Base-by-base conservation (phyloP, 2,113 vertebrate genomes). In the Ochotona curzoniae region DNA sequence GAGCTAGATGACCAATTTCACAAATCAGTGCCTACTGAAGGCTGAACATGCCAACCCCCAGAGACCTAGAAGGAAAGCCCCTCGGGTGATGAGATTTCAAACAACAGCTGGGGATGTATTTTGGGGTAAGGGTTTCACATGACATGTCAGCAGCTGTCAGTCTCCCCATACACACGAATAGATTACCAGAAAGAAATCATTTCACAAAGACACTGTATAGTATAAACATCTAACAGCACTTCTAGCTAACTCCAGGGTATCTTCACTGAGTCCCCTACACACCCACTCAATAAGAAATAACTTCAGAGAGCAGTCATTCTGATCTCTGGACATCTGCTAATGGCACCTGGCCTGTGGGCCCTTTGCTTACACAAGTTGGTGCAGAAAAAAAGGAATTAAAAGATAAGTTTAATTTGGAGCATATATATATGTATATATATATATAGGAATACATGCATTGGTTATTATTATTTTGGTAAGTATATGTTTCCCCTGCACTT, bases 51-150 rank as follows among this genome's bases (percentile, higher is more conserved):
- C 35, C 38, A 49, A 23, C 57, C 94, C 30, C 49, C 71, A 94
- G 81, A 89, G 61, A 49, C 8, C 70, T 79, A 60, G 91, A 83
- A 82, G 70, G 38, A 90, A 93, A 66, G 28, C 28, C 25, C 79
- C 21, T 84, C 38, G 28, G 26, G 78, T 47, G 26, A 15, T 71
- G 66, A 81, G 51, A 79, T 61, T 85, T 94, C 83, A 85, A 82
- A 51, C 10, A 84, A 38, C 30, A 85, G 12, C 38, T 89, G 67
- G 70, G 26, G 76, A 80, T 74, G 32, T 54, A 60, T 82, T 70
- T 73, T 35, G 26, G n/a, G 60, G 47, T 11, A 30, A 89, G 51
- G 18, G 17, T 35, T 95, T 92, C 67, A 54, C 44, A 47, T 25
- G 74, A 83, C 35, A 28, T 13, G 35, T 15, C 64, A 82, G 63